Conservation (phyloP, 2,888 invertebrate genomes). For the Phengaris alcon region DNA sequence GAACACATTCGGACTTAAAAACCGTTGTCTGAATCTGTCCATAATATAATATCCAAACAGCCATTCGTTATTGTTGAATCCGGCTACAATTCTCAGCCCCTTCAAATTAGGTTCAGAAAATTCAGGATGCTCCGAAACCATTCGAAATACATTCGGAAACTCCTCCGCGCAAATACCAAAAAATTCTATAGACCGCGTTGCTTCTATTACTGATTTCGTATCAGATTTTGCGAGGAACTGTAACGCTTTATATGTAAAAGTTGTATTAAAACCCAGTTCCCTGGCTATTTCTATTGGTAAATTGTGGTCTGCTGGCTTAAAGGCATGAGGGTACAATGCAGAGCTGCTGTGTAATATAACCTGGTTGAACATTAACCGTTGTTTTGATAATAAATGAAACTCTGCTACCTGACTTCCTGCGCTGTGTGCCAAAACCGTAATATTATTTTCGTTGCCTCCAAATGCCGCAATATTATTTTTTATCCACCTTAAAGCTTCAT, state of each 20-base stretch:
- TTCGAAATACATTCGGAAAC: slow-evolving; percentile 20
- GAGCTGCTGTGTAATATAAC: slow-evolving; percentile 53
- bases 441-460: slow-evolving; percentile 50
- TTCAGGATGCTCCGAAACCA: slow-evolving; percentile 28
- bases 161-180: slow-evolving; percentile 20
- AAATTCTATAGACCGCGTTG: slow-evolving; percentile 39
- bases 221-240: slow-evolving; percentile 18
- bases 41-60: slow-evolving; percentile 11
- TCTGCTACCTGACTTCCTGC: slow-evolving; percentile 50
- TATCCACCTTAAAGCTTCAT: slow-evolving; percentile 52
- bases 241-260: slow-evolving; percentile 32
- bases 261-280: slow-evolving; percentile 45
- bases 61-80: slow-evolving; percentile 19
- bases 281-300: slow-evolving; percentile 46
- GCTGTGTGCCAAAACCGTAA: slow-evolving; percentile 54
- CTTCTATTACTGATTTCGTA: slow-evolving; percentile 45
- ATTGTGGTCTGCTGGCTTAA: slow-evolving; percentile 41
- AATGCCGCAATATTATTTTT: slow-evolving; percentile 53
- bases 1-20: slow-evolving; percentile 6
- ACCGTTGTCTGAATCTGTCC: slow-evolving; percentile 18
- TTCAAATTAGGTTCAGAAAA: not conserved
- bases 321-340: slow-evolving; percentile 39
- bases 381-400: slow-evolving; percentile 46
- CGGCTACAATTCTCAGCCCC: slow-evolving; percentile 15
- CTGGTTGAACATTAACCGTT: slow-evolving; percentile 49